phyloP scores from a whole-genome alignment of 2,113 vertebrate species.

The Capreolus pygargus region DNA sequence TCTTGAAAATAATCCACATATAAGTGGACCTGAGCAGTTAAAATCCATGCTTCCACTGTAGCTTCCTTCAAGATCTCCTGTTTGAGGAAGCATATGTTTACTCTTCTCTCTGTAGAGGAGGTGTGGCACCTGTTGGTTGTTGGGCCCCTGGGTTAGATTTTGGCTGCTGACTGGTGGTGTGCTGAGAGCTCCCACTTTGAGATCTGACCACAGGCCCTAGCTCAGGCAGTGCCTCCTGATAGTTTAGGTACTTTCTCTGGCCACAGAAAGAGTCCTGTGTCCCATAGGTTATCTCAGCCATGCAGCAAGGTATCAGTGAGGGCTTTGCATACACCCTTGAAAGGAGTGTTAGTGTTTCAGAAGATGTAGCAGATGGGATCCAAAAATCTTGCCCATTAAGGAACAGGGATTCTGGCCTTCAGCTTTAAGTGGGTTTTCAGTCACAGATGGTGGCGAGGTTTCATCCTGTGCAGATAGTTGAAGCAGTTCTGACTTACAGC shows the following conservation, averaged over 20 bases:
- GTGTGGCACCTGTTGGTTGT: conserved; percentile 90
- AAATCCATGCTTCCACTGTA: neutral
- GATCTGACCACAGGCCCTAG: conserved; percentile 82
- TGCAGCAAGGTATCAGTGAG: conserved; percentile 88
- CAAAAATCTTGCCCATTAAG: conserved; percentile 88
- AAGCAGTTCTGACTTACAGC: conserved; percentile 82
- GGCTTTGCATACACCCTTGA: conserved; percentile 81
- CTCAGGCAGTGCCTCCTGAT: conserved; percentile 86
- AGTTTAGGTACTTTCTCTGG: conserved; percentile 86
- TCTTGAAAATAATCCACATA: neutral
- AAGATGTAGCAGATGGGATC: conserved; percentile 88
- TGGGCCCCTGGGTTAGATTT: conserved; percentile 85
- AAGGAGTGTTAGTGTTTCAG: conserved; percentile 83
- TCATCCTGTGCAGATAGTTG: conserved; percentile 92
- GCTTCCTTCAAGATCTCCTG: conserved; percentile 95
- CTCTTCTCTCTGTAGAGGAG: conserved; percentile 90
- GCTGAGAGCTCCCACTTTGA: conserved; percentile 76
- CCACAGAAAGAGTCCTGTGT: conserved; percentile 86
- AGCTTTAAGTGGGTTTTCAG: conserved; percentile 84
- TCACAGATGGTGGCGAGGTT: conserved; percentile 89
- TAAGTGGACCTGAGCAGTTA: neutral
- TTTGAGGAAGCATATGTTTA: conserved; percentile 91
- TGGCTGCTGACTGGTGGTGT: conserved; percentile 90
- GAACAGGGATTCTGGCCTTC: conserved; percentile 84
- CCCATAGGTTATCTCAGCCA: conserved; percentile 89